Evolutionary conservation across 2,888 invertebrate species (phyloP).

Genomic region (Ennomos quercinarius): DNA sequence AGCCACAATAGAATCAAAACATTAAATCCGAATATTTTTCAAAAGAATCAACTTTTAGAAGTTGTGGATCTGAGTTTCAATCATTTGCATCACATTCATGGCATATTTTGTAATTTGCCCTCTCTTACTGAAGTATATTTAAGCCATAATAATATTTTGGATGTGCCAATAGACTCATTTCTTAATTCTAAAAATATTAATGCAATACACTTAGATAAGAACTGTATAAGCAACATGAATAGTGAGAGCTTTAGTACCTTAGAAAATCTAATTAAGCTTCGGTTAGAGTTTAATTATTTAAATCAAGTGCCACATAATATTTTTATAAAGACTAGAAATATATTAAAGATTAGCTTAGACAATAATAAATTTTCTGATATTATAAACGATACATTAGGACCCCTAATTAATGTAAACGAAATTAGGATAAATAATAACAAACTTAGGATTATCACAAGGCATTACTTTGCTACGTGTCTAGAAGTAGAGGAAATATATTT

Average conservation of each 20-base stretch:
- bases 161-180: slow-evolving; percentile 93
- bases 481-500: slow-evolving; percentile 92
- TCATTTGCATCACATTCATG: slow-evolving; percentile 94
- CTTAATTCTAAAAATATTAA: slow-evolving; percentile 91
- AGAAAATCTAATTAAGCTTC: slow-evolving; percentile 91
- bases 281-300: slow-evolving; percentile 94
- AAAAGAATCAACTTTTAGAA: slow-evolving; percentile 90
- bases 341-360: slow-evolving; percentile 93
- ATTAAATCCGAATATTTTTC: slow-evolving; percentile 91
- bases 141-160: slow-evolving; percentile 95
- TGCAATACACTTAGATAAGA: slow-evolving; percentile 93
- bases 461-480: slow-evolving; percentile 91
- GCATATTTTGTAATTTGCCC: slow-evolving; percentile 92
- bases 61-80: slow-evolving; percentile 95
- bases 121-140: slow-evolving; percentile 92
- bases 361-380: slow-evolving; percentile 93
- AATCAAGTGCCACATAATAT: slow-evolving; percentile 91
- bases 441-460: slow-evolving; percentile 89
- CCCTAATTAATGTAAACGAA: slow-evolving; percentile 90
- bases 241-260: slow-evolving; percentile 91
- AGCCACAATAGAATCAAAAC: slow-evolving; percentile 94
- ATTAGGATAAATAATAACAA: slow-evolving; percentile 94
- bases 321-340: slow-evolving; percentile 90
- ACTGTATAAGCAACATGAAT: slow-evolving; percentile 93
- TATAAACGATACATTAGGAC: slow-evolving; percentile 91